Evolutionary conservation across 1,140 invertebrate species (phyloP).

Genomic region (Tetranychus cinnabarinus): DNA sequence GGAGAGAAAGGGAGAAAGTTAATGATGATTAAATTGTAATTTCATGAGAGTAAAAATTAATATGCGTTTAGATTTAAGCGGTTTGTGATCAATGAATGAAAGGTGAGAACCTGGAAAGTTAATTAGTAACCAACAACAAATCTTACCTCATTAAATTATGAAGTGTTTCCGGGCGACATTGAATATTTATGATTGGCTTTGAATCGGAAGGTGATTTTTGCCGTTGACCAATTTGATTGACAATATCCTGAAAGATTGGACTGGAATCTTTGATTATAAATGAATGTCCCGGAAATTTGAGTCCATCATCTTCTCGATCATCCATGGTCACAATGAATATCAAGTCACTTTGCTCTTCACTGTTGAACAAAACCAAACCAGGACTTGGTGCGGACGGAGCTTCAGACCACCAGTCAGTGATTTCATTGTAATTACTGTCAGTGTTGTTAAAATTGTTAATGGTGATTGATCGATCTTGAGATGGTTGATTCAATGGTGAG

Average conservation of each 20-base stretch:
- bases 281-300: constrained; percentile 36
- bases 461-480: no score
- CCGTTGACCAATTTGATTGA: not conserved
- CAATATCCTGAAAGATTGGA: constrained; percentile 5
- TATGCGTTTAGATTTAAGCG: no score
- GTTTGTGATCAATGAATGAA: no score
- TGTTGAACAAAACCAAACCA: constrained; percentile 21
- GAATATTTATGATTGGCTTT: not conserved
- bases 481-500: no score
- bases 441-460: not conserved
- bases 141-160: constrained; percentile 35
- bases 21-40: no score
- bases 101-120: no score
- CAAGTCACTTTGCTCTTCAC: constrained; percentile 36
- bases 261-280: constrained; percentile 25
- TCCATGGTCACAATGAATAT: constrained; percentile 36
- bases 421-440: not conserved
- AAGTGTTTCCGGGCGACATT: constrained; percentile 32
- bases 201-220: not conserved
- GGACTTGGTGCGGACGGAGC: constrained; percentile 10
- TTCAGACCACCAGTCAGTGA: not conserved
- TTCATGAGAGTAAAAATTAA: no score
- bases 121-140: not conserved
- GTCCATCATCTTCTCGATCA: constrained; percentile 8
- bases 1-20: no score